Percentiles rank a stretch among this genome's conserved stretches.
These are phyloP conservation scores for Pristiophorus japonicus DNA, from an alignment of 2,113 vertebrate genomes.

Conservation along the genomic window DNA sequence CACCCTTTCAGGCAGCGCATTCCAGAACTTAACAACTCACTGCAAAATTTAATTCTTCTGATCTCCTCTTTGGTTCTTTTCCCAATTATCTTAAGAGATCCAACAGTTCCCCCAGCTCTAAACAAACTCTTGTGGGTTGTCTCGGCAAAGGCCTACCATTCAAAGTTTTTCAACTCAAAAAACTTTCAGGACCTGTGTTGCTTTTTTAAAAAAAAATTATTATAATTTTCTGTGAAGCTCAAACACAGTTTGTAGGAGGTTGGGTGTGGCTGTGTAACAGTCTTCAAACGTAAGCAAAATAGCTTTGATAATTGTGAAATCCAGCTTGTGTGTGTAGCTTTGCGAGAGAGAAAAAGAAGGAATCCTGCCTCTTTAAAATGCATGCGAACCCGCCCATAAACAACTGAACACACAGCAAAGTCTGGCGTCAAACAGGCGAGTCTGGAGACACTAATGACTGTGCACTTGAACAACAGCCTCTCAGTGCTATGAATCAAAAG, in stretches of 20 bases:
- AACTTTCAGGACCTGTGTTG: not conserved
- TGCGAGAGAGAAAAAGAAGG: not conserved
- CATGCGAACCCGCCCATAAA: conserved; percentile 32
- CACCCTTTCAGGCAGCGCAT: not conserved
- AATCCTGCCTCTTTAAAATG: conserved; percentile 26
- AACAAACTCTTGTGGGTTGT: not conserved
- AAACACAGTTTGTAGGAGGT: not conserved
- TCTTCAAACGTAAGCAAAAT: conserved; percentile 9
- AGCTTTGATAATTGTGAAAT: conserved; percentile 28
- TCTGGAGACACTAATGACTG: conserved; percentile 8
- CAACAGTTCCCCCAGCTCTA: not conserved
- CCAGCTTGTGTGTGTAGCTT: not conserved
- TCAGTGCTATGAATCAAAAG: conserved; percentile 35
- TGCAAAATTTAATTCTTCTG: not conserved
- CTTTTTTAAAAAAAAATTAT: not conserved
- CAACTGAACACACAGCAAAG: conserved; percentile 21
- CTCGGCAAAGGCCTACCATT: not conserved
- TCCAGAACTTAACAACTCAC: not conserved
- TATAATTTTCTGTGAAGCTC: conserved; percentile 9
- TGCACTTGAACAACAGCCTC: conserved; percentile 9
- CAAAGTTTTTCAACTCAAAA: not conserved
- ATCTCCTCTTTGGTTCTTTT: not conserved
- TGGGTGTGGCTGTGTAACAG: conserved; percentile 4
- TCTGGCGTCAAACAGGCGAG: conserved; percentile 36
- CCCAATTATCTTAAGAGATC: not conserved